A percentile compares a stretch with the other conserved stretches of the same genome.
phyloP scores from a whole-genome alignment of 1,140 invertebrate species.

The Platyscapa corneri region DNA sequence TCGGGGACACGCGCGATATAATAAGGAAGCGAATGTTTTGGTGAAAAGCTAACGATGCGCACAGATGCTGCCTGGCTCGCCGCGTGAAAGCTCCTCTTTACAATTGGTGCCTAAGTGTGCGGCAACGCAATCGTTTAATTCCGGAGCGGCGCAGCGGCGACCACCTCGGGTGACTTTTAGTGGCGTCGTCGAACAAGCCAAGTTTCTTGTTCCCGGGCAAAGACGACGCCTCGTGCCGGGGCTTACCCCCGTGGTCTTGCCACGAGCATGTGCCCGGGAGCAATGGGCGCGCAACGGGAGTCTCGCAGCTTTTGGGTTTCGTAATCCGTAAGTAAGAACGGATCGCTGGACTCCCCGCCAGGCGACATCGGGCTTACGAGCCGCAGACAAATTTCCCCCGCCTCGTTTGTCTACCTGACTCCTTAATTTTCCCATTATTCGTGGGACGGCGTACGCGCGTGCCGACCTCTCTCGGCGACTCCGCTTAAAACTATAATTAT shows the following conservation, averaged over 20 bases:
- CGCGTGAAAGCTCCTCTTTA: background rate
- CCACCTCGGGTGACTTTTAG: constrained; percentile 3
- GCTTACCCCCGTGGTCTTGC: background rate
- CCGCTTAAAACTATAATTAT: background rate
- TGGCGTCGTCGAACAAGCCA: too few species aligned
- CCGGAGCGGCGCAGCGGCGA: background rate
- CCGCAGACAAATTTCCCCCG: constrained; percentile 27
- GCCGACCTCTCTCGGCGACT: background rate
- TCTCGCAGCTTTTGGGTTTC: background rate
- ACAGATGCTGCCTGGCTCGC: background rate
- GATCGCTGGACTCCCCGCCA: constrained; percentile 17
- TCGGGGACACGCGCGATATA: background rate
- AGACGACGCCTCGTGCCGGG: too few species aligned
- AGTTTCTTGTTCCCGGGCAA: background rate
- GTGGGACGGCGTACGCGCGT: background rate
- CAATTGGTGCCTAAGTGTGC: background rate
- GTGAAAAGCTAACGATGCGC: background rate
- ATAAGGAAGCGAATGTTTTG: background rate
- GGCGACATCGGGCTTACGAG: constrained; percentile 12
- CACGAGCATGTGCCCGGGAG: background rate
- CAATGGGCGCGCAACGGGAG: background rate
- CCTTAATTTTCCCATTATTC: constrained; percentile 11
- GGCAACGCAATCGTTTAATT: background rate
- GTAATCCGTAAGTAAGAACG: constrained; percentile 26
- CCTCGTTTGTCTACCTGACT: constrained; percentile 16